phyloP scores from a whole-genome alignment of 1,140 invertebrate species.

The Phymorhynchus buccinoides region DNA sequence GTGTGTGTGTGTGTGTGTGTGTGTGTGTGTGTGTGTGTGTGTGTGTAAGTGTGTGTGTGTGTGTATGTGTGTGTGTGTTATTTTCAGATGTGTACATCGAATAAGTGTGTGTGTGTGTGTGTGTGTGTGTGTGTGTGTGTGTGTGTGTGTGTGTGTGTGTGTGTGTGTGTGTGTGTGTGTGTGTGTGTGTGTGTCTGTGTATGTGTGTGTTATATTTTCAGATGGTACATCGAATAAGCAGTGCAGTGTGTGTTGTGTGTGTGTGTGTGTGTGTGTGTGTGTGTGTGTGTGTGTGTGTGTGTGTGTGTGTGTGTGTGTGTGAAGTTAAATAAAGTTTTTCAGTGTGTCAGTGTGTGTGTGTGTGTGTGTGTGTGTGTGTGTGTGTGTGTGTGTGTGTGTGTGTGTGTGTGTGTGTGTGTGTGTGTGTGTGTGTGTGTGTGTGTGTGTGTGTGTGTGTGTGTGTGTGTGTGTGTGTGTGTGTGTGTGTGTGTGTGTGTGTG shows the following conservation, averaged over 20 bases:
- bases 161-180: slow-evolving; percentile 10
- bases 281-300: slow-evolving; percentile 10
- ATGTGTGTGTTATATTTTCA: not conserved
- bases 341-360: too few species aligned
- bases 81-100: too few species aligned
- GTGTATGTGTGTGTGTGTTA: not conserved
- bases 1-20: not conserved
- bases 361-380: too few species aligned
- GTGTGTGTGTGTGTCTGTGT: not conserved
- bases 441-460: too few species aligned
- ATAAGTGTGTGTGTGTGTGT: not conserved
- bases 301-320: not conserved
- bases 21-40: not conserved
- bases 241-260: not conserved
- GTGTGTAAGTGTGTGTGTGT: not conserved
- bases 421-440: too few species aligned
- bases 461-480: too few species aligned
- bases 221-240: too few species aligned
- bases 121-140: not conserved
- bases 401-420: too few species aligned
- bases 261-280: not conserved
- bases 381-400: too few species aligned
- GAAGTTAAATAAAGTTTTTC: too few species aligned
- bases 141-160: slow-evolving; percentile 6
- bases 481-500: too few species aligned